These are phyloP conservation scores for Cantharis nigra DNA, from an alignment of 2,888 invertebrate genomes.

Conservation along the genomic window DNA sequence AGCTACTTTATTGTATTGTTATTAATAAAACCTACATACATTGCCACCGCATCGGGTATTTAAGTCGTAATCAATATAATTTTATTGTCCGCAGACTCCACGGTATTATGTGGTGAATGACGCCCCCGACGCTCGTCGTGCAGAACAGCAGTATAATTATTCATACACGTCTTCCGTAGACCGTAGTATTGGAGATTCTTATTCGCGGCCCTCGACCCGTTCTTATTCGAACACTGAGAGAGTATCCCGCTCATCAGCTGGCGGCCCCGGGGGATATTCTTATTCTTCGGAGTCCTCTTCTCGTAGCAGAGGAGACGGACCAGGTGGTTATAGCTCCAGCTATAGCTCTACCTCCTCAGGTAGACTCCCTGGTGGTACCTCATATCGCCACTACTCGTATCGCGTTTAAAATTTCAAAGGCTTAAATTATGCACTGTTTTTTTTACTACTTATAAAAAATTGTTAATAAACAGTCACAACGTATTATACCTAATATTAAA, in stretches of 20 bases:
- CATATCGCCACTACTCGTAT: conserved; percentile 85
- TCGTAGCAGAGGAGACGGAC: conserved; percentile 71
- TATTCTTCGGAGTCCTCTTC: conserved; percentile 77
- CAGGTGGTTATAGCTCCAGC: conserved; percentile 77
- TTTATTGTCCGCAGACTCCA: conserved; percentile 72
- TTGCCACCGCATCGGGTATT: neutral
- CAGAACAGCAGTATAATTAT: conserved; percentile 86
- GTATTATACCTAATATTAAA: neutral
- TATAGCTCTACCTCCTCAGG: conserved; percentile 80
- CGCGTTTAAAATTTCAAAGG: conserved; percentile 69
- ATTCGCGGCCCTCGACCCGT: conserved; percentile 66
- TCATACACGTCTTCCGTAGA: conserved; percentile 71
- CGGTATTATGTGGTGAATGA: conserved; percentile 87
- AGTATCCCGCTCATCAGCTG: conserved; percentile 66
- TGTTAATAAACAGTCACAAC: neutral
- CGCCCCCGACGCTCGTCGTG: conserved; percentile 68
- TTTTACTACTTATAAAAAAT: neutral
- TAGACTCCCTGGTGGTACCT: conserved; percentile 80
- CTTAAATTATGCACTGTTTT: neutral
- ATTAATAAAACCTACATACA: neutral
- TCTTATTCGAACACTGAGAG: conserved; percentile 73
- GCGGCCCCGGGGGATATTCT: conserved; percentile 71
- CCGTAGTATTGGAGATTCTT: conserved; percentile 61
- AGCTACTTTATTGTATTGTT: neutral
- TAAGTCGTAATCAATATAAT: neutral